phyloP scores from a whole-genome alignment of 2,797 vertebrate species.

The Anisognathus igniventris region DNA sequence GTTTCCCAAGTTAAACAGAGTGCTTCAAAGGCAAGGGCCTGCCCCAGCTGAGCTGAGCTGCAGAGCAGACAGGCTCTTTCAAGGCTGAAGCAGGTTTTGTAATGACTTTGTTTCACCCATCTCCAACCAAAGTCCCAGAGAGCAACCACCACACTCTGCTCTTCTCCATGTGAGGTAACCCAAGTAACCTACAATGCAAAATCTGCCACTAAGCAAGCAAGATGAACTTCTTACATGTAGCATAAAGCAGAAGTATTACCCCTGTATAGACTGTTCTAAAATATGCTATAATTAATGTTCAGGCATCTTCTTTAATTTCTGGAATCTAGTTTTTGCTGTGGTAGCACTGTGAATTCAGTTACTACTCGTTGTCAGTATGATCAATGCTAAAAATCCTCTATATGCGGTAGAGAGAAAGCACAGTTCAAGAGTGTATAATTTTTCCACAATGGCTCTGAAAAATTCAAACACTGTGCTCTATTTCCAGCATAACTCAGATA shows the following conservation, averaged over 20 bases:
- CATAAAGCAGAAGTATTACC: background rate
- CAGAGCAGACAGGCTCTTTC: background rate
- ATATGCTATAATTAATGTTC: background rate
- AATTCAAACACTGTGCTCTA: background rate
- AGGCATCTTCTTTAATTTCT: background rate
- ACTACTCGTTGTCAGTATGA: background rate
- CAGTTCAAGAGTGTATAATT: background rate
- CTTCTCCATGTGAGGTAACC: background rate
- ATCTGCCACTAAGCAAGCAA: background rate
- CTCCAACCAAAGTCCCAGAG: background rate
- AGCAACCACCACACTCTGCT: background rate
- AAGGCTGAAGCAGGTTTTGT: background rate
- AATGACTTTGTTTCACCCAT: background rate
- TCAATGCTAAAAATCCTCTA: background rate
- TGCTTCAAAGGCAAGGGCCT: background rate
- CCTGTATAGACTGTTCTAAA: background rate
- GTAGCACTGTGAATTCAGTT: background rate
- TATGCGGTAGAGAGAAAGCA: background rate
- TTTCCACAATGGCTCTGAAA: background rate
- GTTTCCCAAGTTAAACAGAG: background rate
- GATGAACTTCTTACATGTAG: background rate
- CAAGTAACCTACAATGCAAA: background rate
- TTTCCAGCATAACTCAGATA: background rate
- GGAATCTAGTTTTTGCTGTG: background rate
- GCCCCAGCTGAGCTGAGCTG: background rate